Evolutionary conservation across 30 jellyfish, hydroid and myxozoan genomes (phyloP).

Genomic region (Aurelia sp.): DNA sequence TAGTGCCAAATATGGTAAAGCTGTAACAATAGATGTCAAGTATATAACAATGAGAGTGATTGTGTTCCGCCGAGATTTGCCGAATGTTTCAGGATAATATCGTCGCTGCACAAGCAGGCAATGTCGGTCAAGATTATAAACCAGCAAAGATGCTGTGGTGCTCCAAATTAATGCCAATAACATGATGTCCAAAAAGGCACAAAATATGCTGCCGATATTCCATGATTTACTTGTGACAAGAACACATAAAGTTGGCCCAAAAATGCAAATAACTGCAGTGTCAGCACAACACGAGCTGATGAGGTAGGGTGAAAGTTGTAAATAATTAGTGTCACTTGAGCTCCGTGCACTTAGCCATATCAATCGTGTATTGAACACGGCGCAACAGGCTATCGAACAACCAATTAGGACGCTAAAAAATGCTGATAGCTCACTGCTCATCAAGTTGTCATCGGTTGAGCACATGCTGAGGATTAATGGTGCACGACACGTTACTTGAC

Average conservation of each 20-base stretch:
- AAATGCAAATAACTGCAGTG: slow-evolving; percentile 15
- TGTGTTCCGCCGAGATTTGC: slow-evolving; percentile 36
- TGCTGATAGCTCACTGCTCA: slow-evolving; percentile 32
- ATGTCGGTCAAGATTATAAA: slow-evolving; percentile 65
- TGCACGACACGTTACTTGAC: too few relatives aligned
- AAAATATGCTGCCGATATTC: background rate
- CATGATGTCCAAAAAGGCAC: slow-evolving; percentile 45
- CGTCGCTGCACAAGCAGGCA: slow-evolving; percentile 54
- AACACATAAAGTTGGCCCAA: slow-evolving; percentile 58
- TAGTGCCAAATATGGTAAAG: slow-evolving; percentile 23
- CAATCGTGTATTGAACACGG: slow-evolving; percentile 13
- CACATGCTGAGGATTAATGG: too few relatives aligned
- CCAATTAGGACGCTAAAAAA: slow-evolving; percentile 46
- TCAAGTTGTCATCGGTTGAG: background rate
- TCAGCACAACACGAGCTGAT: slow-evolving; percentile 60
- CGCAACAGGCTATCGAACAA: slow-evolving; percentile 37
- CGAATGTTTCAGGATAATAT: slow-evolving; percentile 44
- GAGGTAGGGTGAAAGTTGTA: slow-evolving; percentile 50
- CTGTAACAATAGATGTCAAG: slow-evolving; percentile 20
- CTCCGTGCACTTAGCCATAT: slow-evolving; percentile 40
- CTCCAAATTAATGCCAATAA: slow-evolving; percentile 56
- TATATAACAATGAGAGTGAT: slow-evolving; percentile 13
- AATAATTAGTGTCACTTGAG: background rate
- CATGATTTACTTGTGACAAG: background rate
- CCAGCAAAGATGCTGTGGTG: slow-evolving; percentile 16